Evolutionary conservation across 2,113 vertebrate species (phyloP).

Genomic region (Brachyhypopomus occidentalis): DNA sequence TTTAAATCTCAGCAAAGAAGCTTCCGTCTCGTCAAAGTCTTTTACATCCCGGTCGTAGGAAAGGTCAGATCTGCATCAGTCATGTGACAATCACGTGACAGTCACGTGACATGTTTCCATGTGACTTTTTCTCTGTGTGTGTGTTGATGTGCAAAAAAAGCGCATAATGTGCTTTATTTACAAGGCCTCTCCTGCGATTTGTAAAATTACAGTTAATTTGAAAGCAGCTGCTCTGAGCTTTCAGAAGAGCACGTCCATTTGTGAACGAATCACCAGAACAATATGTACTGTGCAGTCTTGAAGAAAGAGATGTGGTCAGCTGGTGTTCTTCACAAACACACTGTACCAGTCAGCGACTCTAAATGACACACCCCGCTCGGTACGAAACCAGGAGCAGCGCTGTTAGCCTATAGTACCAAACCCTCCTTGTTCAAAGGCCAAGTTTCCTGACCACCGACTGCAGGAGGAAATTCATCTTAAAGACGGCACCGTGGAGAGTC

Average conservation of each 20-base stretch:
- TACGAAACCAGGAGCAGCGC: background rate
- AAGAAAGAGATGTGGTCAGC: too few species aligned
- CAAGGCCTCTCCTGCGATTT: background rate
- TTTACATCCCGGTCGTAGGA: background rate
- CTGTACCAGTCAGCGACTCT: background rate
- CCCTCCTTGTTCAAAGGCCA: background rate
- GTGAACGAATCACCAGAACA: too few species aligned
- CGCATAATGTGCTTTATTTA: background rate
- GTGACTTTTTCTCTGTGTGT: background rate
- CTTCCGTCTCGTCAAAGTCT: background rate
- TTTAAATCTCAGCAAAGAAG: background rate
- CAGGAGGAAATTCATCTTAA: background rate
- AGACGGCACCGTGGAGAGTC: background rate
- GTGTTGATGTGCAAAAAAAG: background rate
- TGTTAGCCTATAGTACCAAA: background rate
- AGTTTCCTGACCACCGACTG: background rate
- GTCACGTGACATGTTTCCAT: background rate
- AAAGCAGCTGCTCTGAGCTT: too few species aligned
- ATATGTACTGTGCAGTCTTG: too few species aligned
- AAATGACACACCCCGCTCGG: background rate
- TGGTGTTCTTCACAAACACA: too few species aligned
- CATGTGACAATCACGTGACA: constrained; percentile 17
- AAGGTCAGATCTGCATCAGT: constrained; percentile 19
- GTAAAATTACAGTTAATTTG: too few species aligned
- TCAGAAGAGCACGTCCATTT: too few species aligned